Base-by-base conservation (phyloP, 2,888 invertebrate species). In the Diplolepis rosae region DNA sequence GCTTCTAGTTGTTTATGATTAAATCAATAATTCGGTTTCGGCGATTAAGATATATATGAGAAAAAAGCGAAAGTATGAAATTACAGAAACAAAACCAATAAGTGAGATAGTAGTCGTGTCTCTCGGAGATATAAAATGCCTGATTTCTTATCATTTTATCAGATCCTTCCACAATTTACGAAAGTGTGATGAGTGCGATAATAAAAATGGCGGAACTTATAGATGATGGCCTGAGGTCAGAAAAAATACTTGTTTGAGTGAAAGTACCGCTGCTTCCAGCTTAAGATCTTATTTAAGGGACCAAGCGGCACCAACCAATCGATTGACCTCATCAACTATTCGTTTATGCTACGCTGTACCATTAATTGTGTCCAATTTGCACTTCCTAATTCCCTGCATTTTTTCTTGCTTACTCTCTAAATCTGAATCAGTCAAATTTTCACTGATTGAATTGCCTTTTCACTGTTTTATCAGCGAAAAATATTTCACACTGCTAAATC, bases 1-100 rank as follows among this genome's bases (percentile, higher is more conserved):
- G n/a, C n/a, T n/a, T n/a, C n/a, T n/a, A n/a, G n/a, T 68, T 69
- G 66, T 77, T 77, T 74, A 77, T 75, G 66, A 54, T 39, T 69
- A 66, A 66, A 39, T 65, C 76, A 67, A 73, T 72, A 65, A 51
- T 68, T 67, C 56, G 66, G 66, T 54, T 2, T 45, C 3, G 1
- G 15, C 2, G 18, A 45, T 7, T 2, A 0, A 45, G 9, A 18
- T 9, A 2, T 1, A 18, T 45, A 7, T 9, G 18, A 45, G 9
- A 45, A 18, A 7, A 4, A 15, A 15, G 18, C 9, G 18, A 54
- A 54, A 54, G 30, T 32, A 15, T 4, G 9, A 18, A 11, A 30
- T 13, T n/a, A 15, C 1, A 52, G 13, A 54, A 32, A 54, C 4
- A 28, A n/a, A 32, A 15, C n/a, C n/a, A n/a, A n/a, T n/a, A n/a